Conservation (phyloP, 2,888 invertebrate species). For the Drosophila recens region DNA sequence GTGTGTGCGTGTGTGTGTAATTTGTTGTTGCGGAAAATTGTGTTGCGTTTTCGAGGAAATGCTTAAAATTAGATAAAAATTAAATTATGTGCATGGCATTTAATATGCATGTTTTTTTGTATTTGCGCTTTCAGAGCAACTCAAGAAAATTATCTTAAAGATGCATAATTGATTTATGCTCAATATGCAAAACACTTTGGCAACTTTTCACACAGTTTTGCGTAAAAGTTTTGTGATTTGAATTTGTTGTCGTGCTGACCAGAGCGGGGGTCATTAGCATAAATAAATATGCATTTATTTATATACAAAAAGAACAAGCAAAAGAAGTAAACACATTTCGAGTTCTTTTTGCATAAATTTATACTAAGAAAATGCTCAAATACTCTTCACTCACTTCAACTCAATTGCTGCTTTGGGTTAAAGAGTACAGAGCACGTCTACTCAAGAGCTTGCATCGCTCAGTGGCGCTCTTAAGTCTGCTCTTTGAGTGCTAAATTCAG, state of each 20-base stretch:
- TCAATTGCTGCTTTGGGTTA: slow-evolving; percentile 2
- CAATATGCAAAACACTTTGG: slow-evolving; percentile 50
- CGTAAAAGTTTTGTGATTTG: slow-evolving; percentile 48
- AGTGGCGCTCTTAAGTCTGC: slow-evolving; percentile 12
- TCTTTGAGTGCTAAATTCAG: slow-evolving; percentile 10
- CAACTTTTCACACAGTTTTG: slow-evolving; percentile 58
- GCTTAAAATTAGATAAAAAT: slow-evolving; percentile 49
- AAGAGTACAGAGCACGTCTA: not conserved
- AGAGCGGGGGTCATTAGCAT: slow-evolving; percentile 38
- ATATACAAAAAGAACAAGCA: slow-evolving; percentile 9
- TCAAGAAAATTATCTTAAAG: slow-evolving; percentile 53
- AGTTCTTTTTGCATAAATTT: slow-evolving; percentile 14
- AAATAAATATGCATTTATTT: slow-evolving; percentile 59
- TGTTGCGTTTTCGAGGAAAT: slow-evolving; percentile 32
- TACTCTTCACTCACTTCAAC: not conserved
- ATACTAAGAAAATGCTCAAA: not conserved
- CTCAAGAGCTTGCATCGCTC: slow-evolving; percentile 10
- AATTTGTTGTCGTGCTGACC: slow-evolving; percentile 49
- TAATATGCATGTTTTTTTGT: slow-evolving; percentile 10
- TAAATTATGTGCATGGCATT: slow-evolving; percentile 21
- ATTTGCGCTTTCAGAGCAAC: not conserved
- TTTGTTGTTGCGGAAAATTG: slow-evolving; percentile 36
- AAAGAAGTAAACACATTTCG: slow-evolving; percentile 18
- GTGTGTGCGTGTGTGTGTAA: slow-evolving; percentile 1
- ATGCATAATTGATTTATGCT: slow-evolving; percentile 77